Conservation (phyloP, 2,797 vertebrate genomes). For the Halcyon chelicuti region DNA sequence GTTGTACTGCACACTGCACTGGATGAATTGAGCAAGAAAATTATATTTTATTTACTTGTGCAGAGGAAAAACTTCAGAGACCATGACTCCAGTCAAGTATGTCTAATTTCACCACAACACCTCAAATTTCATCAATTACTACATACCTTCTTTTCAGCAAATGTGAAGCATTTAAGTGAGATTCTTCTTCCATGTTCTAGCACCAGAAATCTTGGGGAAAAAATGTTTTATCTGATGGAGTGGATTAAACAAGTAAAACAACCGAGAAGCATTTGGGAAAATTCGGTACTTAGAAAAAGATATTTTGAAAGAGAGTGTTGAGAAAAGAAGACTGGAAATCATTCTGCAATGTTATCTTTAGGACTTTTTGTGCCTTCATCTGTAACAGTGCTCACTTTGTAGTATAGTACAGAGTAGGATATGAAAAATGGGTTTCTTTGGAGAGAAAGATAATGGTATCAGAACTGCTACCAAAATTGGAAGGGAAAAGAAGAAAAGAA, state of each 20-base stretch:
- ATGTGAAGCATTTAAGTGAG: background rate
- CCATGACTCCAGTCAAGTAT: background rate
- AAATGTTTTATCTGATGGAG: background rate
- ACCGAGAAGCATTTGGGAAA: background rate
- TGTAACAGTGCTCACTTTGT: background rate
- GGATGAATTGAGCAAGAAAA: background rate
- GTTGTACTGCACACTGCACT: background rate
- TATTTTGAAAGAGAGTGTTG: background rate
- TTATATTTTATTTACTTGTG: background rate
- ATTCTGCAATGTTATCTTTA: background rate
- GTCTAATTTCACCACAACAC: background rate
- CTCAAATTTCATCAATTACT: background rate
- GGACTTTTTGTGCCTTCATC: background rate
- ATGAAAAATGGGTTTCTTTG: slow-evolving; percentile 41
- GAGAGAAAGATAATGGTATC: slow-evolving; percentile 52
- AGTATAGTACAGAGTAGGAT: background rate
- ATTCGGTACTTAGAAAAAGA: background rate
- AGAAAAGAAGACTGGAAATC: background rate
- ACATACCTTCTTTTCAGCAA: background rate
- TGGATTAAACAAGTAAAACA: background rate
- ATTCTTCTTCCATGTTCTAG: background rate
- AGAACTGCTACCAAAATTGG: slow-evolving; percentile 43
- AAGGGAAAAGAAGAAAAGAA: background rate
- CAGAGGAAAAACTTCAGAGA: background rate
- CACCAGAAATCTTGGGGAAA: background rate